A percentile compares a stretch with the other conserved stretches of the same genome.
Conservation (phyloP, 2,797 vertebrate genomes). For the Pseudochaenichthys georgianus region DNA sequence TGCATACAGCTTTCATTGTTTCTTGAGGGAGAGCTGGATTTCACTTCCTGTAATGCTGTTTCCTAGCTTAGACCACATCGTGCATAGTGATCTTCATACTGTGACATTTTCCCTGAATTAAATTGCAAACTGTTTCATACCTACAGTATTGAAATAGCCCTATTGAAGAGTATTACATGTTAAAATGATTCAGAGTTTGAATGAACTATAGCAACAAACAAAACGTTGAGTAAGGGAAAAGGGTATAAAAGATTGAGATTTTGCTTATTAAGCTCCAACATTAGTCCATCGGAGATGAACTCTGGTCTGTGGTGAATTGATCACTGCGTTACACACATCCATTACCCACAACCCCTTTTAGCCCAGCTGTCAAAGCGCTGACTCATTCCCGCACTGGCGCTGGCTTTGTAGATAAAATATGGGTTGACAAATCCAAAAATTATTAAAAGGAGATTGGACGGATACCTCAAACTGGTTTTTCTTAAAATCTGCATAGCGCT, state of each 20-base stretch:
- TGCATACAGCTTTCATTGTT: too few relatives aligned
- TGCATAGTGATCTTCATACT: too few relatives aligned
- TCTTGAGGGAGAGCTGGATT: not conserved
- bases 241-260: not conserved
- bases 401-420: constrained; percentile 23
- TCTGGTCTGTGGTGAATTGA: constrained; percentile 23
- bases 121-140: too few relatives aligned
- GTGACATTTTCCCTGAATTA: too few relatives aligned
- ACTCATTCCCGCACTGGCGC: not conserved
- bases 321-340: constrained; percentile 29
- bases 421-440: constrained; percentile 11
- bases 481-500: not conserved
- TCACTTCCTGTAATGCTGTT: not conserved
- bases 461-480: constrained; percentile 4
- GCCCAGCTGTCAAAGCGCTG: constrained; percentile 25
- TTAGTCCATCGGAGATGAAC: constrained; percentile 16
- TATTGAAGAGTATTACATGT: not conserved
- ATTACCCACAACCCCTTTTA: constrained; percentile 17
- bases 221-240: not conserved
- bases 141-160: too few relatives aligned
- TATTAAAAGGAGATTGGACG: constrained; percentile 4
- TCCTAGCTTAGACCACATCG: not conserved
- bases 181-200: not conserved
- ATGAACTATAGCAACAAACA: not conserved
- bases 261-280: constrained; percentile 18